phyloP scores from a whole-genome alignment of 2,797 vertebrate species.

The Allobates femoralis region DNA sequence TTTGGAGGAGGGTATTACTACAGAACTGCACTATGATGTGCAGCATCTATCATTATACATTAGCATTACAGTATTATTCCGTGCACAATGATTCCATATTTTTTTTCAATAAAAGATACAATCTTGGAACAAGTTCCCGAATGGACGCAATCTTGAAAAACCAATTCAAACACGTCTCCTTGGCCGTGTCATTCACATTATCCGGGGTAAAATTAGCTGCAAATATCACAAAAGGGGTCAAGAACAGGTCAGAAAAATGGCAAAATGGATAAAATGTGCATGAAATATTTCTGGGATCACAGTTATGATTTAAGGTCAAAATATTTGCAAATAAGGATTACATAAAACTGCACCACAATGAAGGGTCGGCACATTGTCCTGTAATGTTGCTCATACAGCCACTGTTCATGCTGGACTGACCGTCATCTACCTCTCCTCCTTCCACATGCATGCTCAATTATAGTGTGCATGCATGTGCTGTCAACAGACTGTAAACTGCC shows the following conservation, averaged over 20 bases:
- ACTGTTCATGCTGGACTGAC: too few species aligned
- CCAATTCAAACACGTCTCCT: slow-evolving; percentile 98
- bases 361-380: too few species aligned
- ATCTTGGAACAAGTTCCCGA: slow-evolving; percentile 92
- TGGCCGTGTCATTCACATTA: slow-evolving; percentile 91
- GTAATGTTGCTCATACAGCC: too few species aligned
- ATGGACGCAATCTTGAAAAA: slow-evolving; percentile 99
- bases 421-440: too few species aligned
- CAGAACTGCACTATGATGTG: not conserved
- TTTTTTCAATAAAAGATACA: slow-evolving; percentile 87
- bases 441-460: too few species aligned
- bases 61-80: not conserved
- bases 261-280: too few species aligned
- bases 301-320: not conserved
- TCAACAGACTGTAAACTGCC: too few species aligned
- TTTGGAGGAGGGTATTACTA: too few species aligned
- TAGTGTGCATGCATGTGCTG: too few species aligned
- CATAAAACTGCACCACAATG: not conserved
- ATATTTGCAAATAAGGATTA: not conserved
- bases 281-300: not conserved
- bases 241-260: not conserved
- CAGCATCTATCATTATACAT: not conserved
- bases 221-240: not conserved
- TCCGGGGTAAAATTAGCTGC: slow-evolving; percentile 90
- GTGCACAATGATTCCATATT: not conserved